Conservation (phyloP, 2,888 invertebrate species). For the Pseudoips prasinana region DNA sequence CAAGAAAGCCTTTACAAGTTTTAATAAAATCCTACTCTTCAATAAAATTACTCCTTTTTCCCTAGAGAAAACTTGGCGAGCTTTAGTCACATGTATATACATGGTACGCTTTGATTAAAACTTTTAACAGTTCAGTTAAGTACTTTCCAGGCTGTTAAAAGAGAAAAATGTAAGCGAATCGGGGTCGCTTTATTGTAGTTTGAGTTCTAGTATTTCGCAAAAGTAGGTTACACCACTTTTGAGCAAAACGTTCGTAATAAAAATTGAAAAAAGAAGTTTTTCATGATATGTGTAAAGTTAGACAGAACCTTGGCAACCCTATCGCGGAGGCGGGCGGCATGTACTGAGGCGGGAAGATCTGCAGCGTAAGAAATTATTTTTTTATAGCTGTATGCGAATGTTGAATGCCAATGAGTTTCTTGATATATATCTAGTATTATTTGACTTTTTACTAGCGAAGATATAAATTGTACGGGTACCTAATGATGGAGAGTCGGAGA, state of each 20-base stretch:
- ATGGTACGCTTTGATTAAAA: conserved; percentile 5
- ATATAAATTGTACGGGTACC: conserved; percentile 15
- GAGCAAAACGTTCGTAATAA: conserved; percentile 5
- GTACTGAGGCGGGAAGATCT: conserved; percentile 28
- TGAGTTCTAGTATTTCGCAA: conserved; percentile 1
- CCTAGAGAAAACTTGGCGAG: conserved; percentile 21
- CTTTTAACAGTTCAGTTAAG: conserved; percentile 16
- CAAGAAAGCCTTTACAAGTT: too few relatives aligned
- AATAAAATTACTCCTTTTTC: too few relatives aligned
- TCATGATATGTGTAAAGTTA: not conserved
- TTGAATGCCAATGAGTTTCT: conserved; percentile 39
- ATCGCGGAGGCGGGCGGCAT: conserved; percentile 22
- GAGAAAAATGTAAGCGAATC: conserved; percentile 19
- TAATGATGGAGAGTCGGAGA: conserved; percentile 19
- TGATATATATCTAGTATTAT: conserved; percentile 26
- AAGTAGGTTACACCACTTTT: conserved; percentile 16
- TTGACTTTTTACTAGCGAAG: conserved; percentile 21
- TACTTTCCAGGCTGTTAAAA: conserved; percentile 15
- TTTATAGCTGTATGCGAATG: conserved; percentile 34
- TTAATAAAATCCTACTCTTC: too few relatives aligned
- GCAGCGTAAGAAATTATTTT: conserved; percentile 31
- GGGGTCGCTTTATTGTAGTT: conserved; percentile 7
- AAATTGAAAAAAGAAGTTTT: not conserved
- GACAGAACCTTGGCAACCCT: conserved; percentile 27
- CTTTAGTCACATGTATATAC: too few relatives aligned